Evolutionary conservation across 2,888 invertebrate genomes (phyloP).

Genomic region (Actias luna): DNA sequence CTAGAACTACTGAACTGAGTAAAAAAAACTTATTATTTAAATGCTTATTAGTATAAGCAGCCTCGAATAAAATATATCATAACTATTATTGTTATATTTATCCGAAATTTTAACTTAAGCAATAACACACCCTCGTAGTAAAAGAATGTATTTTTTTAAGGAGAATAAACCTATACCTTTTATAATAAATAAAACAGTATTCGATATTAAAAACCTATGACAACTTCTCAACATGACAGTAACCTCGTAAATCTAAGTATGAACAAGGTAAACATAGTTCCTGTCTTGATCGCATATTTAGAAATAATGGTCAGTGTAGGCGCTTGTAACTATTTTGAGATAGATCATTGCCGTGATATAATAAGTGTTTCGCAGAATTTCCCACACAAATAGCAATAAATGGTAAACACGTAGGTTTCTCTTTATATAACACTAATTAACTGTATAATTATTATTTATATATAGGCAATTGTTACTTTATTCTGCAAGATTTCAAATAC

Average conservation of each 20-base stretch:
- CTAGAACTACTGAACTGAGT: no score
- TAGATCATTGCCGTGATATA: conserved; percentile 44
- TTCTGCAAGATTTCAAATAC: neutral
- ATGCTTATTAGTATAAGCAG: no score
- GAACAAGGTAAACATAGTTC: conserved; percentile 1
- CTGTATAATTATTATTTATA: conserved; percentile 18
- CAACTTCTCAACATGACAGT: neutral
- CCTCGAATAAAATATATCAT: no score
- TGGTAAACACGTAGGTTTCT: conserved; percentile 26
- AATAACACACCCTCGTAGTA: no score
- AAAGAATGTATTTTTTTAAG: no score
- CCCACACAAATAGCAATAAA: conserved; percentile 55
- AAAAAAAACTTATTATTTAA: no score
- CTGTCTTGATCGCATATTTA: conserved; percentile 36
- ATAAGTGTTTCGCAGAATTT: conserved; percentile 35
- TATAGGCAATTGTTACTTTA: neutral
- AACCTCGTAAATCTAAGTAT: neutral
- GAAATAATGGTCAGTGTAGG: conserved; percentile 63
- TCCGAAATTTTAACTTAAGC: no score
- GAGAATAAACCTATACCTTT: neutral
- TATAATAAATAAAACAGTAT: neutral
- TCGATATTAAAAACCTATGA: neutral
- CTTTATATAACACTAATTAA: conserved; percentile 21
- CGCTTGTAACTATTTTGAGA: conserved; percentile 50
- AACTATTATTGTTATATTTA: no score